Conservation (phyloP, 2,113 vertebrate genomes). For the Oreochromis niloticus region DNA sequence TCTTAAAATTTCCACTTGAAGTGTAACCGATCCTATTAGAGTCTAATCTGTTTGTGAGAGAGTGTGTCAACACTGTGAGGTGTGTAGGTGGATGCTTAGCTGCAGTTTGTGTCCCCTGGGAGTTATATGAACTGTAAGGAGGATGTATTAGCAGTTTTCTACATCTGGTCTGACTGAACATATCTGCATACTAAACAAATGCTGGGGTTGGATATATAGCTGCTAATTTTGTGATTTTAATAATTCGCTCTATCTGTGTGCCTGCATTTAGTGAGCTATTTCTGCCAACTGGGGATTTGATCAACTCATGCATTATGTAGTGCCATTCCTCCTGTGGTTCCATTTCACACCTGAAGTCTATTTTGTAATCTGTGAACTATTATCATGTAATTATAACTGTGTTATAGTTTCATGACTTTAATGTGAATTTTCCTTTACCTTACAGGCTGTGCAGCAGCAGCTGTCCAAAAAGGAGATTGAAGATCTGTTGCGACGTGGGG, state of each 20-base stretch:
- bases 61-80: slow-evolving; percentile 45
- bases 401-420: background rate
- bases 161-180: slow-evolving; percentile 22
- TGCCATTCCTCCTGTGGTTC: background rate
- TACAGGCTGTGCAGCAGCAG: slow-evolving; percentile 85
- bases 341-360: background rate
- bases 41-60: slow-evolving; percentile 35
- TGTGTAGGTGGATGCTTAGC: slow-evolving; percentile 49
- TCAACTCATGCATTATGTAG: background rate
- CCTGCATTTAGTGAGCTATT: background rate
- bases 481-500: slow-evolving; percentile 90
- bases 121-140: slow-evolving; percentile 18
- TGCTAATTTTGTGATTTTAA: background rate
- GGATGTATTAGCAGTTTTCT: slow-evolving; percentile 10
- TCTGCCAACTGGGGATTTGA: background rate
- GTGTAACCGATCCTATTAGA: slow-evolving; percentile 33
- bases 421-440: background rate
- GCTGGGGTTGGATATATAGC: background rate
- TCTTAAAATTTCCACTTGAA: slow-evolving; percentile 8
- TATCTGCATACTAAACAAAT: slow-evolving; percentile 37
- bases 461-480: slow-evolving; percentile 99
- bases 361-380: background rate
- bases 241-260: background rate
- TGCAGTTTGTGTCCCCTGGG: slow-evolving; percentile 11
- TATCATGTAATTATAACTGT: background rate